phyloP scores from a whole-genome alignment of 1,140 invertebrate species.

The Cyclargus thomasi region DNA sequence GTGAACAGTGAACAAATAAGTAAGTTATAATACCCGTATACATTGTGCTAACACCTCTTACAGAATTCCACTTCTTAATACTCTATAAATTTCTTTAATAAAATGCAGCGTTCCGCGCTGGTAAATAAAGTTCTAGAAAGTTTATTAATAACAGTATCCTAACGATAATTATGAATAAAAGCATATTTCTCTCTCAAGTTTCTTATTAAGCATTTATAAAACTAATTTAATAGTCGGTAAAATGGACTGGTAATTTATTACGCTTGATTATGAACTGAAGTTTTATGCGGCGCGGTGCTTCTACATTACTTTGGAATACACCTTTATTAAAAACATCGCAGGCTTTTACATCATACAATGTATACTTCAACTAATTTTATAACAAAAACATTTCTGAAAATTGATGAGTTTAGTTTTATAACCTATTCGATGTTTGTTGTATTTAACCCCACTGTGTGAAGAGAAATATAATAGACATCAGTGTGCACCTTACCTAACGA shows the following conservation, averaged over 20 bases:
- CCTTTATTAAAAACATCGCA: neutral
- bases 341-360: neutral
- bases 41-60: constrained; percentile 1
- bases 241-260: constrained; percentile 13
- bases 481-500: too few species aligned
- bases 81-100: constrained; percentile 8
- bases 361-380: neutral
- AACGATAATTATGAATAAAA: constrained; percentile 15
- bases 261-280: constrained; percentile 8
- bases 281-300: neutral
- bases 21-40: constrained; percentile 3
- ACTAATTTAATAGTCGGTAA: constrained; percentile 15
- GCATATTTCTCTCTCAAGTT: constrained; percentile 11
- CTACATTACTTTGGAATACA: neutral
- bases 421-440: too few species aligned
- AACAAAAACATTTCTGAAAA: constrained; percentile 30
- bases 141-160: constrained; percentile 12
- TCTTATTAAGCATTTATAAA: constrained; percentile 11
- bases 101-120: constrained; percentile 7
- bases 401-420: too few species aligned
- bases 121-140: constrained; percentile 14
- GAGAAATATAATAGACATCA: too few species aligned
- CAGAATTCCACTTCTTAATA: neutral
- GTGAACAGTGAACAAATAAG: neutral
- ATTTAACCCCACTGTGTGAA: too few species aligned